Base-by-base conservation (phyloP, 2,113 vertebrate genomes). In the Myiopsitta monachus region DNA sequence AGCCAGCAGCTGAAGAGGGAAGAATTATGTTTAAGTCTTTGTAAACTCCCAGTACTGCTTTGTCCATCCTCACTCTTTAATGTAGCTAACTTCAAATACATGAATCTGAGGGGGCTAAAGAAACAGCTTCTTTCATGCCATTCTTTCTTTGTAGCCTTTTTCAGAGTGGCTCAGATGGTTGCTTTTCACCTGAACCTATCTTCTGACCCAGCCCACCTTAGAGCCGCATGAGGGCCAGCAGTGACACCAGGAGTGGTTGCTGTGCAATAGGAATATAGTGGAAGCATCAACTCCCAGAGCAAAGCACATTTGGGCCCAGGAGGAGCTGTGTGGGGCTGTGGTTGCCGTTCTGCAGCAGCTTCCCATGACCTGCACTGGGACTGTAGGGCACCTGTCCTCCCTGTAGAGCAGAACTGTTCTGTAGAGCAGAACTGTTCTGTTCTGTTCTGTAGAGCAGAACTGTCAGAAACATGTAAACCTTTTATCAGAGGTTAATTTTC, bases 281-380 rank as follows among this genome's bases (percentile, higher is more conserved):
- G 19, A 36, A 52, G 28, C 46, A 52, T 46, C 21, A 13, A 5
- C 22, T 76, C 28, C 62, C 26, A 46, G 39, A 69, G 26, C 43
- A 77, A 44, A 57, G 59, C 41, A n/a, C 38, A 2, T 41, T 15
- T 70, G 24, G 23, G 14, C 31, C 46, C 26, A 10, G 27, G 17
- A 47, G 59, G 31, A 55, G 5, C 57, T 0, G 0, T 1, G 16
- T 1, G 21, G 43, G 28, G 17, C 64, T 57, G 6, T 81, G 54
- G 11, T 41, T 61, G 68, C 47, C 9, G 33, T 73, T 83, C 69
- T n/a, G 59, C 57, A 68, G 52, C 72, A 91, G 68, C 59, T 69
- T 51, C 33, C 49, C 38, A 18, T 61, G 81, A 43, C 55, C 41
- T 88, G 46, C 17, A 7, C 22, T 8, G 9, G 52, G 23, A 39